Conservation (phyloP, 2,797 vertebrate species). For the Nothura maculosa region DNA sequence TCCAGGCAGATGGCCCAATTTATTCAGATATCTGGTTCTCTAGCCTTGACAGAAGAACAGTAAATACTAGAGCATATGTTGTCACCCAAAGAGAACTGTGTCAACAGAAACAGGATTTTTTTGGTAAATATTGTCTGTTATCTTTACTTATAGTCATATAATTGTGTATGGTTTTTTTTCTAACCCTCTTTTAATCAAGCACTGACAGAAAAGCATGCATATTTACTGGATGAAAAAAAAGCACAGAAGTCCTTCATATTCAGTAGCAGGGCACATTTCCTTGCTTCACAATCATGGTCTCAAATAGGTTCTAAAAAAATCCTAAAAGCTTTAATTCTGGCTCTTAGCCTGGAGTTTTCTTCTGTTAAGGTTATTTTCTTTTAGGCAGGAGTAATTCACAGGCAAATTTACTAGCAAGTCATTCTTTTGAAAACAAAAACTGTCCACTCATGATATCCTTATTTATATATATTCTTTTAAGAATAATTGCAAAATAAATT, state of each 20-base stretch:
- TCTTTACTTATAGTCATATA: not conserved
- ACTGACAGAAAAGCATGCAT: not conserved
- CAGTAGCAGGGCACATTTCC: not conserved
- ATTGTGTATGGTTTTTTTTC: not conserved
- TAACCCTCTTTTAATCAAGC: not conserved
- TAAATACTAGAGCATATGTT: slow-evolving; percentile 12
- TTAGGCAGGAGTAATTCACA: not conserved
- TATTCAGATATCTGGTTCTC: not conserved
- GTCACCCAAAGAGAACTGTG: not conserved
- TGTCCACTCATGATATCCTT: not conserved
- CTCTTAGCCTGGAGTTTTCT: not conserved
- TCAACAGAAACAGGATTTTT: not conserved
- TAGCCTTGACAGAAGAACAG: not conserved
- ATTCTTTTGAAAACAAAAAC: not conserved
- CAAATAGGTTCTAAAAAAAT: not conserved
- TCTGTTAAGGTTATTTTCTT: not conserved
- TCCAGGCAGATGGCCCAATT: not conserved
- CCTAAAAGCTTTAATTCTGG: not conserved
- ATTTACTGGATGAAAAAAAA: not conserved
- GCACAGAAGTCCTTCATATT: not conserved
- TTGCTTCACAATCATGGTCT: not conserved
- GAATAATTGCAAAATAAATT: not conserved
- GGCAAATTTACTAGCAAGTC: not conserved
- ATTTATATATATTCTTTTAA: not conserved
- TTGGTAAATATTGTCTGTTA: not conserved